Conservation (phyloP, 2,888 invertebrate species). For the Hirtodrosophila histrioides region DNA sequence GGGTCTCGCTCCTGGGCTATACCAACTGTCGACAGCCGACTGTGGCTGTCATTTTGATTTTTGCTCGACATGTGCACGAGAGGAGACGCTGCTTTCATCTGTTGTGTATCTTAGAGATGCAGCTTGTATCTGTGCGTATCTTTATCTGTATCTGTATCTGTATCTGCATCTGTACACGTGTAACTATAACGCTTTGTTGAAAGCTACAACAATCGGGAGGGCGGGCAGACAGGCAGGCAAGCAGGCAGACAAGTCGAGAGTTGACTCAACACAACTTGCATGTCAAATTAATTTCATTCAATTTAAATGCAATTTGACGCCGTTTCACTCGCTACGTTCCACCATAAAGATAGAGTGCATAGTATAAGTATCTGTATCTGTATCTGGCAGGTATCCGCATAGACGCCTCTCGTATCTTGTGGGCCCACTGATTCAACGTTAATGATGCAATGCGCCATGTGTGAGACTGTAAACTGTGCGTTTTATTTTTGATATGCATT, state of each 20-base stretch:
- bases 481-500: conserved; percentile 68
- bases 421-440: conserved; percentile 49
- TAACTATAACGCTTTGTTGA: conserved; percentile 72
- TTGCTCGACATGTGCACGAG: conserved; percentile 64
- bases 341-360: conserved; percentile 21
- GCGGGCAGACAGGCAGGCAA: conserved; percentile 24
- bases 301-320: conserved; percentile 79
- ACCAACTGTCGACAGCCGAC: conserved; percentile 4
- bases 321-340: conserved; percentile 55
- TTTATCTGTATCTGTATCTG: conserved; percentile 37
- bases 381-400: conserved; percentile 48
- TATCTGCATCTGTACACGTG: conserved; percentile 51
- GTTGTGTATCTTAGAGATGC: conserved; percentile 41
- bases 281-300: conserved; percentile 79
- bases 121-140: conserved; percentile 28
- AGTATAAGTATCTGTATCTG: conserved; percentile 35
- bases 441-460: conserved; percentile 73
- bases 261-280: conserved; percentile 64
- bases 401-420: conserved; percentile 22
- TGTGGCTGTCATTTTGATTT: conserved; percentile 71
- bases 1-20: conserved; percentile 27
- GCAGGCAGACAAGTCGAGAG: conserved; percentile 20
- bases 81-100: conserved; percentile 61
- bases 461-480: conserved; percentile 57
- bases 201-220: conserved; percentile 50